Percentiles rank a stretch among this genome's conserved stretches.
These are phyloP conservation scores for Pogoniulus pusillus DNA, from an alignment of 2,797 vertebrate genomes.

Conservation along the genomic window DNA sequence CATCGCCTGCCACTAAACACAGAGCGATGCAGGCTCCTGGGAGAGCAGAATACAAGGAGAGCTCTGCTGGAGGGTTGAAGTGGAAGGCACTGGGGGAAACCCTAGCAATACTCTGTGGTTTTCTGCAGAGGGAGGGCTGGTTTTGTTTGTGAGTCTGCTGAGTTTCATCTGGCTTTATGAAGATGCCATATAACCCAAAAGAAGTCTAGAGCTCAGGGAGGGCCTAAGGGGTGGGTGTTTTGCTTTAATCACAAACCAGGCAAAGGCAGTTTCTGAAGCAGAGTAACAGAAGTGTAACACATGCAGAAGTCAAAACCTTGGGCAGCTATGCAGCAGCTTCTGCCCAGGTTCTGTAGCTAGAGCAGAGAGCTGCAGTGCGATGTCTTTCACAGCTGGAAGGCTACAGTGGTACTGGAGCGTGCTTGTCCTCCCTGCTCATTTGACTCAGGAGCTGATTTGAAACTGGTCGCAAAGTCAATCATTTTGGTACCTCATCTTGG, in stretches of 20 bases:
- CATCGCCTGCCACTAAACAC: conserved; percentile 51
- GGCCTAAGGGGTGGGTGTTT: not conserved
- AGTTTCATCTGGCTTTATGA: not conserved
- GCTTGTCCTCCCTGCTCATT: not conserved
- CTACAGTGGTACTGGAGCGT: not conserved
- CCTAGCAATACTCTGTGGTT: not conserved
- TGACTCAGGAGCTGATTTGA: not conserved
- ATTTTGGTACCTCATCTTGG: not conserved
- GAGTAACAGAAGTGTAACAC: not conserved
- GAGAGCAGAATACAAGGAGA: conserved; percentile 11
- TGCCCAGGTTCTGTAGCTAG: not conserved
- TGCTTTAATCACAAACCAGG: not conserved
- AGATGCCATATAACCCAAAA: not conserved
- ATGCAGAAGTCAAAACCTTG: not conserved
- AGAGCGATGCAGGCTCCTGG: not conserved
- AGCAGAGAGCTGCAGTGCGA: not conserved
- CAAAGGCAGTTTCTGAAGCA: not conserved
- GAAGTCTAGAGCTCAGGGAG: not conserved
- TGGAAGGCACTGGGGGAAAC: not conserved
- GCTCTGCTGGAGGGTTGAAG: not conserved
- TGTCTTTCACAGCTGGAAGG: not conserved
- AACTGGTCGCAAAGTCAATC: not conserved
- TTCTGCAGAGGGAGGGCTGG: not conserved
- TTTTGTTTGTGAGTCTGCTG: not conserved
- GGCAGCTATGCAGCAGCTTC: not conserved